Base-by-base conservation (phyloP, 2,113 vertebrate genomes). In the Syrmaticus mikado region DNA sequence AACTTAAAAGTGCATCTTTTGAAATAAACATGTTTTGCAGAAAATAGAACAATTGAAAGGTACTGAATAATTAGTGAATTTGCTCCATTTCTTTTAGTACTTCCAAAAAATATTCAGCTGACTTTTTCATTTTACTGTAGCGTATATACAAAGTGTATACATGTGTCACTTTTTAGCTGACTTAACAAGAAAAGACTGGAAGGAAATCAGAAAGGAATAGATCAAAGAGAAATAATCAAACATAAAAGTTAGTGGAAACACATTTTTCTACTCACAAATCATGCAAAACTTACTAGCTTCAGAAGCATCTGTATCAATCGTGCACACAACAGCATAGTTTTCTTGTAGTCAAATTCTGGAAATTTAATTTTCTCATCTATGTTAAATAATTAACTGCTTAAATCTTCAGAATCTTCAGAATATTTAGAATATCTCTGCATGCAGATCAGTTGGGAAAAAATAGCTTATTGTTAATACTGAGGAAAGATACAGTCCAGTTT, bases 101-200 rank as follows among this genome's bases (percentile, higher is more conserved):
- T 66, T 89, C 50, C 25, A 30, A 4, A 85, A 85, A 62, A 8
- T 8, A 22, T 80, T 80, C 50, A 64, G 32, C 32, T 93, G 66
- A 55, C 16, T 76, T 70, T 55, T 92, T 48, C 28, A 67, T 82
- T 94, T 68, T 93, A 93, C 62, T 89, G 40, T 58, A 82, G 71
- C 19, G 9, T 34, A 16, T 27, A 28, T 34, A 43, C 64, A n/a
- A 91, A 94, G 19, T 85, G 13, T 16, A 16, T 43, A 68, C 61
- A 22, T 19, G 7, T 87, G 64, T 91, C 18, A 2, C 66, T 53
- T 10, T 76, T 45, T 50, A 82, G 60, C 71, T 93, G 60, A 38
- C 60, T 78, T 87, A 80, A 72, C 87, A 87, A 93, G 22, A 82
- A 68, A 19, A 76, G 19, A 38, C 30, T 64, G 40, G 66, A 53